These are phyloP conservation scores for Drosophila kuntzei DNA, from an alignment of 2,888 invertebrate species.

Conservation along the genomic window DNA sequence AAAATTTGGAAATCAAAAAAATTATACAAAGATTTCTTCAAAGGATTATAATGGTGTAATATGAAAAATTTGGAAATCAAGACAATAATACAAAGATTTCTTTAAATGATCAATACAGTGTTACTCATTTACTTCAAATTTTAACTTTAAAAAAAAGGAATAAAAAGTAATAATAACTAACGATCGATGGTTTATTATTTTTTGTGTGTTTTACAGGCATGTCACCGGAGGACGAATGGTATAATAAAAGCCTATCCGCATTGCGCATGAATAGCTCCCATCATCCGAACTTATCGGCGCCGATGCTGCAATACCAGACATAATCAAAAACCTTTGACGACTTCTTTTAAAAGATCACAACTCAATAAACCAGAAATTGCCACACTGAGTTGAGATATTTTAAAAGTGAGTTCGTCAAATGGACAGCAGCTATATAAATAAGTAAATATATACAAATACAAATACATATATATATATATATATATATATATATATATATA, in stretches of 20 bases:
- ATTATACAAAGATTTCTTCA: too few species aligned
- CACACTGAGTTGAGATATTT: conserved; percentile 51
- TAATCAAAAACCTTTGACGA: conserved; percentile 89
- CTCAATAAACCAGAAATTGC: conserved; percentile 29
- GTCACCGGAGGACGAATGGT: conserved; percentile 98
- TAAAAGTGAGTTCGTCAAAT: conserved; percentile 71
- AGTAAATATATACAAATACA: conserved; percentile 11
- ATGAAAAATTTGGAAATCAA: too few species aligned
- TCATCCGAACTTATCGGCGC: conserved; percentile 97
- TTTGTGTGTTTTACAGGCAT: conserved; percentile 88
- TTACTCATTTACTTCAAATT: too few species aligned
- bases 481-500: conserved; percentile 9
- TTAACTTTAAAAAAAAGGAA: too few species aligned
- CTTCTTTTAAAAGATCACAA: conserved; percentile 84
- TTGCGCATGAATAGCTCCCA: conserved; percentile 98
- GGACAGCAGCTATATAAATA: conserved; percentile 37
- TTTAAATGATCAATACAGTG: too few species aligned
- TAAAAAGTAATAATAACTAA: too few species aligned
- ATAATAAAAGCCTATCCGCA: conserved; percentile 98
- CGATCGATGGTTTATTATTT: too few species aligned
- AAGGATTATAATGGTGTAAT: too few species aligned
- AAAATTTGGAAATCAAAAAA: too few species aligned
- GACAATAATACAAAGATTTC: too few species aligned
- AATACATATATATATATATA: conserved; percentile 6
- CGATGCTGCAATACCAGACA: conserved; percentile 99